These are phyloP conservation scores for Trichonephila inaurata DNA, from an alignment of 1,140 invertebrate species.

Conservation along the genomic window DNA sequence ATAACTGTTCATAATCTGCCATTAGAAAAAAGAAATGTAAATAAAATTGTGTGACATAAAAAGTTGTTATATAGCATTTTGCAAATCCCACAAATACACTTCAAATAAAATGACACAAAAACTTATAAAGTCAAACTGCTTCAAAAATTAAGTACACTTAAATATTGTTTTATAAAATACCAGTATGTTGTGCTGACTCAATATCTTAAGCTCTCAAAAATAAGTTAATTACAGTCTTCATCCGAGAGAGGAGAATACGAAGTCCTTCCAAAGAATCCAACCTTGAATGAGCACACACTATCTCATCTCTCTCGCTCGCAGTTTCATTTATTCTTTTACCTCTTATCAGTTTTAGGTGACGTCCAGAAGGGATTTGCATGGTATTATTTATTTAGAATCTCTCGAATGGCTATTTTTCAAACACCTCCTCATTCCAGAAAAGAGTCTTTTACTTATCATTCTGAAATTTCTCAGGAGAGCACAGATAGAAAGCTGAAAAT, in stretches of 20 bases:
- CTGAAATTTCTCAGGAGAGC: background rate
- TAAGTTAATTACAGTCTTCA: background rate
- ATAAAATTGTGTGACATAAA: too few relatives aligned
- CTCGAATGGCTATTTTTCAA: background rate
- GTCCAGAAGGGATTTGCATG: constrained; percentile 19
- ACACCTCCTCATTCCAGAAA: constrained; percentile 11
- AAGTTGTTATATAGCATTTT: too few relatives aligned
- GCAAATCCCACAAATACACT: too few relatives aligned
- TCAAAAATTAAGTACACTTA: too few relatives aligned
- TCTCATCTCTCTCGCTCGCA: background rate
- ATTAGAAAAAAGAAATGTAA: too few relatives aligned
- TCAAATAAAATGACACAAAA: too few relatives aligned
- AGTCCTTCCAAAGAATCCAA: constrained; percentile 17
- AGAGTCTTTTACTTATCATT: constrained; percentile 8
- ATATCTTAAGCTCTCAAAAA: background rate
- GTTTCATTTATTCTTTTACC: constrained; percentile 28
- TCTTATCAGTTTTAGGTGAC: constrained; percentile 34
- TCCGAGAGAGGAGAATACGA: background rate
- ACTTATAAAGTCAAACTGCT: too few relatives aligned
- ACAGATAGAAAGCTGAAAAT: background rate
- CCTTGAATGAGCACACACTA: background rate
- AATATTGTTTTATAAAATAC: too few relatives aligned
- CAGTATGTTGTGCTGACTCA: too few relatives aligned
- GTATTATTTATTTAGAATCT: constrained; percentile 32
- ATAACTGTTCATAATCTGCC: too few relatives aligned